phyloP scores from a whole-genome alignment of 2,797 vertebrate species.

The Astyanax mexicanus region DNA sequence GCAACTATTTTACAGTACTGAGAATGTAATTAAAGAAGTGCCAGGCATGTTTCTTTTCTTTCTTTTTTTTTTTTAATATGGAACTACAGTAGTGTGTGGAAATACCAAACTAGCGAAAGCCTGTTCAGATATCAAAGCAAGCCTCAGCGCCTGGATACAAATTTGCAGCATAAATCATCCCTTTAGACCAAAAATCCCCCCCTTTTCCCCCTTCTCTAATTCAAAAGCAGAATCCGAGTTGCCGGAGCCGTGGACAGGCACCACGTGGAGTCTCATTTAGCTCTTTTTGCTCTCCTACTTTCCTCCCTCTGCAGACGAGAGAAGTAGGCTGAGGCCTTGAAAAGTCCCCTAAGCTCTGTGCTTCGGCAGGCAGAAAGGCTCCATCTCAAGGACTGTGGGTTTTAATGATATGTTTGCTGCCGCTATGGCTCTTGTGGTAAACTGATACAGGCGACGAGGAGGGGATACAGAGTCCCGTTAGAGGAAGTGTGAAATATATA shows the following conservation, averaged over 20 bases:
- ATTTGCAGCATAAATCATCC: constrained; percentile 37
- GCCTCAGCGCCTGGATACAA: constrained; percentile 25
- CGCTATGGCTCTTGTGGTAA: constrained; percentile 58
- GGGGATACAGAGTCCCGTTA: constrained; percentile 34
- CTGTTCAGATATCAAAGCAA: constrained; percentile 36
- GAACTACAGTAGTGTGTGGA: constrained; percentile 17
- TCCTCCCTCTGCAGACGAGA: constrained; percentile 60
- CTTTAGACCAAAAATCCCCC: constrained; percentile 35
- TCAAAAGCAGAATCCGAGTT: constrained; percentile 34
- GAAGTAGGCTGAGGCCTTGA: constrained; percentile 72
- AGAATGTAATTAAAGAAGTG: constrained; percentile 5
- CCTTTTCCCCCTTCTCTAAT: constrained; percentile 29
- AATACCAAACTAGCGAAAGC: constrained; percentile 18
- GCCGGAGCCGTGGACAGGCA: constrained; percentile 47
- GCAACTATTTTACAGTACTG: background rate
- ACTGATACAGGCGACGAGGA: constrained; percentile 51
- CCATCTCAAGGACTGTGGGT: constrained; percentile 55
- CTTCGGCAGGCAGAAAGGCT: constrained; percentile 63
- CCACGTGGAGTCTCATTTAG: constrained; percentile 48
- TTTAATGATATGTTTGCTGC: constrained; percentile 61
- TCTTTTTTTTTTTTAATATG: background rate
- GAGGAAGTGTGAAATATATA: constrained; percentile 40
- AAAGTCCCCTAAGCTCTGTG: constrained; percentile 72
- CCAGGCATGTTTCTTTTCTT: constrained; percentile 25
- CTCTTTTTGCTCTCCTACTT: constrained; percentile 42